These are phyloP conservation scores for Tenthredo amoena DNA, from an alignment of 2,888 invertebrate species.

Conservation along the genomic window DNA sequence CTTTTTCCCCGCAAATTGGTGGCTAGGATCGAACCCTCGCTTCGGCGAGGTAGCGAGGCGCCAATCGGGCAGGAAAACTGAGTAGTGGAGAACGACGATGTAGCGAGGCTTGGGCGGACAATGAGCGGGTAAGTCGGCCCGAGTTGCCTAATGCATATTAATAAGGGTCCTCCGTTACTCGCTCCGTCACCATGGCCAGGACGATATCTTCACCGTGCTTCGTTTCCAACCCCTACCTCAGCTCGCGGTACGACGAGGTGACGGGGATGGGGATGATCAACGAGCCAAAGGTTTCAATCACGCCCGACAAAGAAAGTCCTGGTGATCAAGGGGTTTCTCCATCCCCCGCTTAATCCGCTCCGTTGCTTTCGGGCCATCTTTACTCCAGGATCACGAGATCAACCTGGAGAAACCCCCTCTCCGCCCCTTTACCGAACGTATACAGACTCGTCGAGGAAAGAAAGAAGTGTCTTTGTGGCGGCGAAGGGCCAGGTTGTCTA, in stretches of 20 bases:
- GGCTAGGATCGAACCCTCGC: slow-evolving; percentile 38
- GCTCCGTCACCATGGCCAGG: slow-evolving; percentile 6
- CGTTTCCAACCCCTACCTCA: slow-evolving; percentile 20
- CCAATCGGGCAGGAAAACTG: slow-evolving; percentile 67
- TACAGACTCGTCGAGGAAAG: slow-evolving; percentile 59
- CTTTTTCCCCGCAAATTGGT: slow-evolving; percentile 63
- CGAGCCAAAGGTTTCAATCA: slow-evolving; percentile 54
- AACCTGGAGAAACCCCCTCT: slow-evolving; percentile 2
- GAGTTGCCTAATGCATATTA: slow-evolving; percentile 72
- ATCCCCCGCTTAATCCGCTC: slow-evolving; percentile 27
- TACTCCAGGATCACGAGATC: slow-evolving; percentile 33
- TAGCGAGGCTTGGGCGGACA: slow-evolving; percentile 61
- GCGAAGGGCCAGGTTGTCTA: slow-evolving; percentile 66
- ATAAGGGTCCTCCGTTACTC: slow-evolving; percentile 60
- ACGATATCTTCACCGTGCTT: slow-evolving; percentile 59
- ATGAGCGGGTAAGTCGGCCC: slow-evolving; percentile 69
- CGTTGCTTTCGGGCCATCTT: slow-evolving; percentile 37
- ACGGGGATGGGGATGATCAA: slow-evolving; percentile 32
- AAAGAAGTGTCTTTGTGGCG: slow-evolving; percentile 48
- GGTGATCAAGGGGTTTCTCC: slow-evolving; percentile 34
- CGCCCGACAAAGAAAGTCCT: slow-evolving; percentile 56
- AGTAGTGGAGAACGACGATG: slow-evolving; percentile 48
- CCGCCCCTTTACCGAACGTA: not conserved
- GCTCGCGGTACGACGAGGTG: slow-evolving; percentile 25
- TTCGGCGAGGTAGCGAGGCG: slow-evolving; percentile 38